These are phyloP conservation scores for Mustelus asterias DNA, from an alignment of 2,113 vertebrate genomes.

Conservation along the genomic window DNA sequence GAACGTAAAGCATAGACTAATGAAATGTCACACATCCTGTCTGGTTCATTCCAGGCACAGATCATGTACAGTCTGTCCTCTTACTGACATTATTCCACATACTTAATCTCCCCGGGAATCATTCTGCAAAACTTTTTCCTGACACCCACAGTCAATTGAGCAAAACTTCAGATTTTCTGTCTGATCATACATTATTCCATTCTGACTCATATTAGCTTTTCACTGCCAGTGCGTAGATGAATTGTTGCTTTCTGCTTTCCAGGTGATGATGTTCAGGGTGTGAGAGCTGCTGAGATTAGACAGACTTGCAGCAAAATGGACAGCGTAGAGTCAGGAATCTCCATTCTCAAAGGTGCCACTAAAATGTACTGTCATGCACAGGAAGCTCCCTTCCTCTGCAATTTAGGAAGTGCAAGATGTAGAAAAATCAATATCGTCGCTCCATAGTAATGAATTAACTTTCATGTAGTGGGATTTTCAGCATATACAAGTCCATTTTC, in stretches of 20 bases:
- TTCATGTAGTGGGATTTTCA: not conserved
- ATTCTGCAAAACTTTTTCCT: not conserved
- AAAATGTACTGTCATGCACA: not conserved
- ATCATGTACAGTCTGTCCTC: not conserved
- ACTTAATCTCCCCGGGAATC: not conserved
- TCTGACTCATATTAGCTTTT: not conserved
- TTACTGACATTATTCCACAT: not conserved
- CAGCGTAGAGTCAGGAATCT: not conserved
- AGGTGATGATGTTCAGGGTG: not conserved
- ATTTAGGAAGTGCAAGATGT: not conserved
- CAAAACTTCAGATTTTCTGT: not conserved
- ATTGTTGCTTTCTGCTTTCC: not conserved
- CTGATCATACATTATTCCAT: not conserved
- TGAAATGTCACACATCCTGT: not conserved
- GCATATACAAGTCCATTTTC: not conserved
- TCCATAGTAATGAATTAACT: not conserved
- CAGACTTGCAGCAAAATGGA: no score
- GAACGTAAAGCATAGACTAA: not conserved
- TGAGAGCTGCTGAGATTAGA: not conserved
- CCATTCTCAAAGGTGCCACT: not conserved
- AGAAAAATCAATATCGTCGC: not conserved
- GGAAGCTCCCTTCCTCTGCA: not conserved
- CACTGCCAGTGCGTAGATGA: not conserved
- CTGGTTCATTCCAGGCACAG: not conserved
- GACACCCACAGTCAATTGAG: conserved; percentile 7